Evolutionary conservation across 2,113 vertebrate genomes (phyloP), one percentile per base, ranked within the genome.

Genomic region (Microtus oregoni): DNA sequence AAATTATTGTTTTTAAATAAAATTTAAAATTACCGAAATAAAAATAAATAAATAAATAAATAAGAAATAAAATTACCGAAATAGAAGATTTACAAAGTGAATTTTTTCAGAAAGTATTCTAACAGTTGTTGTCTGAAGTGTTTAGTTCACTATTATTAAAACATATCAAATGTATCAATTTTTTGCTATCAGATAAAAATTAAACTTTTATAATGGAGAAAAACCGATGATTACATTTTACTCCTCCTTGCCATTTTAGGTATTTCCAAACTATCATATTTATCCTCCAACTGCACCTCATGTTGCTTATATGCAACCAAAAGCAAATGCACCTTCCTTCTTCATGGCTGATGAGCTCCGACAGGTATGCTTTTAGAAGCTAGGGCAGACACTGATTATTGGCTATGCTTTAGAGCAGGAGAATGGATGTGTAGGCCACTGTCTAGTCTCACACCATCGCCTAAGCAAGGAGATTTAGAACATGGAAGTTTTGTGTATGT

Each of bases 301-400:
- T 77, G 99, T 99, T 98, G 99, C 99, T 96, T 99, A 99, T 96
- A 99, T 99, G 99, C 99, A 99, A 95, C 99, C 99, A 26, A 99
- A 99, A 99, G 99, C 99, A 94, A 99, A 99, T 68, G 99, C 99
- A 97, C 99, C 99, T 97, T 99, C 99, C 79, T 99, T 99, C 98
- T 99, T 99, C 96, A 99, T 99, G 99, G 99, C 99, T 30, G 99
- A 99, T 94, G 99, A 99, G 96, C 99, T 99, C 82, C 98, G 99
- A 98, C 99, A 99, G 99, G 99, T 99, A 99, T 88, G 94, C 41
- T 93, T 24, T 78, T 77, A 50, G 82, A 95, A 86, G 94, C 94
- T 86, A 5, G 73, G 55, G 72, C 61, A 28, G 78, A 92, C 88
- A 73, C 38, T 44, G 15, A 24, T 41, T 7, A 24, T 32, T 13